phyloP scores from a whole-genome alignment of 2,113 vertebrate species.

The Corythornis madagascariensis region DNA sequence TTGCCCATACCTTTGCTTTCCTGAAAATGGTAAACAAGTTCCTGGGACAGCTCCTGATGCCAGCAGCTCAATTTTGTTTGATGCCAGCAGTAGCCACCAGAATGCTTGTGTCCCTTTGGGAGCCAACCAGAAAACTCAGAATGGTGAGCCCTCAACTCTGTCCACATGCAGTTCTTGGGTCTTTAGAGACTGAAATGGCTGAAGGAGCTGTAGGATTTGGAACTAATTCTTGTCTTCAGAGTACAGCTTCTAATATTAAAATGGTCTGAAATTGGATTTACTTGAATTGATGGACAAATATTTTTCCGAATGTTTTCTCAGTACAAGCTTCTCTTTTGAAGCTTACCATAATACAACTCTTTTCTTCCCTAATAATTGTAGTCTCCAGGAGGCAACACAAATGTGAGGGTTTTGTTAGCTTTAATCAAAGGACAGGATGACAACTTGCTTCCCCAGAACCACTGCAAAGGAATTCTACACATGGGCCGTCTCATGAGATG shows the following conservation, averaged over 20 bases:
- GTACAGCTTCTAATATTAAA: neutral
- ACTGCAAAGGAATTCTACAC: slow-evolving; percentile 94
- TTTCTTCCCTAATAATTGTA: slow-evolving; percentile 52
- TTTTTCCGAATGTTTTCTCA: neutral
- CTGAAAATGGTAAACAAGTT: neutral
- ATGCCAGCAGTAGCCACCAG: neutral
- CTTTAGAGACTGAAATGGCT: neutral
- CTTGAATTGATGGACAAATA: neutral
- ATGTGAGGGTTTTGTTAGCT: slow-evolving; percentile 94
- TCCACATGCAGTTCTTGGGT: neutral
- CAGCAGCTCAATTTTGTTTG: neutral
- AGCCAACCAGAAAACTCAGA: neutral
- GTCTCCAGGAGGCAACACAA: slow-evolving; percentile 94
- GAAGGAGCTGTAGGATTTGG: neutral
- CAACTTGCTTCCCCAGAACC: slow-evolving; percentile 91
- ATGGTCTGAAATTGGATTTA: neutral
- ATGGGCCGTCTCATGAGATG: slow-evolving; percentile 93
- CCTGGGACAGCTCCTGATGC: neutral
- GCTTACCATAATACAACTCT: neutral
- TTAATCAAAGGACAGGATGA: slow-evolving; percentile 94
- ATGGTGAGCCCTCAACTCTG: neutral
- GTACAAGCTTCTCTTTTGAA: neutral
- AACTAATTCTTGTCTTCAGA: neutral
- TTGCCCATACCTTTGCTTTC: neutral
- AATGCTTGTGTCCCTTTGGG: neutral